Percentiles rank a stretch among this genome's conserved stretches.
These are phyloP conservation scores for Eumerus sabulonum DNA, from an alignment of 2,888 invertebrate species.

Conservation along the genomic window DNA sequence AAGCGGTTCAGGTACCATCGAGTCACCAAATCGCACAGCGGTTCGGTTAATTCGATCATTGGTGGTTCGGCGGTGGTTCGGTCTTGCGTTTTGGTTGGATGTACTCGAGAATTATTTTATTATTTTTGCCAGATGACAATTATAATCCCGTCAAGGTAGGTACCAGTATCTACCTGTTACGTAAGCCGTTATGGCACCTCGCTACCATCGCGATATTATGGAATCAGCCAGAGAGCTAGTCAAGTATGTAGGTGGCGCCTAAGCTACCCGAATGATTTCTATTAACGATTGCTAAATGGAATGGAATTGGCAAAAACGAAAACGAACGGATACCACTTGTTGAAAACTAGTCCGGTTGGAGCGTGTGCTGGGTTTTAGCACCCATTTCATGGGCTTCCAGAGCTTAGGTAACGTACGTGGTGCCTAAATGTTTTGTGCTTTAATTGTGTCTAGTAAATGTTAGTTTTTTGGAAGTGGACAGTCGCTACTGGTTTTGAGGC, in stretches of 20 bases:
- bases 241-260: conserved; percentile 29
- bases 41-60: conserved; percentile 66
- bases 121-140: conserved; percentile 62
- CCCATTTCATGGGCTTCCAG: no score
- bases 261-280: no score
- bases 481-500: no score
- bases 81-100: conserved; percentile 14
- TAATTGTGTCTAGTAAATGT: no score
- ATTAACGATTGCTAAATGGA: no score
- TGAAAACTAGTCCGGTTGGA: no score
- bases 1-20: conserved; percentile 12
- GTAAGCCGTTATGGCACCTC: conserved; percentile 41
- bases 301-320: not conserved
- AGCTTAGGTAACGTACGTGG: no score
- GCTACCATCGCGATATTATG: conserved; percentile 10
- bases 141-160: conserved; percentile 55
- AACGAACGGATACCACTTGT: no score
- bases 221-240: conserved; percentile 17
- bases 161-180: conserved; percentile 27
- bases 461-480: no score
- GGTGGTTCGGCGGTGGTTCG: conserved; percentile 48
- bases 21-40: conserved; percentile 59
- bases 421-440: no score
- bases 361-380: no score
- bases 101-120: not conserved